Evolutionary conservation across 2,797 vertebrate species (phyloP), one percentile per base, ranked within the genome.

Genomic region (Pseudopleuronectes americanus): DNA sequence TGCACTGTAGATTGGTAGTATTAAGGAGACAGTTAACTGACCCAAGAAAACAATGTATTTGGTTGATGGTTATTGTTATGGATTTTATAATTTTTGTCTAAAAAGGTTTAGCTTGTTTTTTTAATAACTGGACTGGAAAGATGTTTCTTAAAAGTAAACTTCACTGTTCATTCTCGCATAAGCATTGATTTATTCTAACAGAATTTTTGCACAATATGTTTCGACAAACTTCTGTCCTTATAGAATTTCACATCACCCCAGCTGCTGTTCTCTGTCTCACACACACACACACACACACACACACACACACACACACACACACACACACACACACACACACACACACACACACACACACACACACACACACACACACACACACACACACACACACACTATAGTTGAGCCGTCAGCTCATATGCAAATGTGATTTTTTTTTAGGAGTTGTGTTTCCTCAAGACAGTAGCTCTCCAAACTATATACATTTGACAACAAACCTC

Each of bases 401-500:
- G 51, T 51, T 54, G 66, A 82, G 49, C 65, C 19, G 10, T 76
- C 67, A 71, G 61, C 55, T 74, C 65, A 56, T 66, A 63, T 68
- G 51, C 68, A 77, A 57, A 66, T 74, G 19, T 65, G 36, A 67
- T 70, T 79, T 81, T n/a, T 68, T 71, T 81, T 75, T 57, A 28
- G 43, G 26, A 72, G 66, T 74, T 31, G n/a, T 59, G 56, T 83
- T 83, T 66, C 59, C 75, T 68, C 60, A 38, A 77, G 60, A 66
- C 26, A n/a, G 38, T 60, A 74, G 26, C 38, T 83, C 71, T 72
- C 22, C 26, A 65, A 86, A 84, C 57, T 75, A 84, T 74, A 63
- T 63, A 55, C 28, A 13, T 68, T 68, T 60, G 31, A 79, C 54
- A 65, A 57, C n/a, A 71, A 47, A 77, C 74, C 47, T 81, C 61